Base-by-base conservation (phyloP, 2,888 invertebrate species). In the Hypomecis atomaria region DNA sequence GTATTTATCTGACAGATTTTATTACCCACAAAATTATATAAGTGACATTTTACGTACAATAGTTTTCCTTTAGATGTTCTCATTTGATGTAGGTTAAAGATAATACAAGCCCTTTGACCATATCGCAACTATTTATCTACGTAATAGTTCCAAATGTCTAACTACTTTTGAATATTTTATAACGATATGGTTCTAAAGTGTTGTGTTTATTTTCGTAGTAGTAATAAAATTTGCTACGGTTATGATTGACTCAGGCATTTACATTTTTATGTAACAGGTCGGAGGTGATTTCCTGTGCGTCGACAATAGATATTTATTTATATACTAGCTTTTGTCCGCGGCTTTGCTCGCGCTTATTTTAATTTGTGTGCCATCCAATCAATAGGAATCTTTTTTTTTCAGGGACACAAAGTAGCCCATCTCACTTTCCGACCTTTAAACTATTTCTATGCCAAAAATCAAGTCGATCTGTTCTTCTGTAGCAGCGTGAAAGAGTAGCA, bases 231-330 rank as follows among this genome's bases (percentile, higher is more conserved):
- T 50, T 10, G 43, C 38, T 11, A 43, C 44, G 6, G 8, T 40
- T 79, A 23, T 23, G 83, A 81, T 79, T 76, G 82, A 81, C 76
- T 65, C 44, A 57, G 81, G 69, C 78, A 75, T 82, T 81, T 77
- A 69, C 72, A 58, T 62, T 67, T 71, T 74, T 70, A 68, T 54
- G 75, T 69, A 72, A 77, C 61, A 66, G 77, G 73, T 75, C 76
- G 71, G 37, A 67, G 65, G 68, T 67, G 62, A 52, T 66, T 69
- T 74, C 63, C 66, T 55, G 68, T 63, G 38, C 33, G 40, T 56
- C 48, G 61, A 45, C 9, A 60, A 38, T 50, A 34, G 6, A 4
- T 23, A 23, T 36, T 36, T 49, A 42, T 33, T n/a, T 7, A 37
- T 23, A 23, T 1, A 23, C 23, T 23, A 23, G 1, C 38, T 6